Evolutionary conservation across 2,888 invertebrate species (phyloP), one percentile per base, ranked within the genome.

Genomic region (Calameuta filiformis): DNA sequence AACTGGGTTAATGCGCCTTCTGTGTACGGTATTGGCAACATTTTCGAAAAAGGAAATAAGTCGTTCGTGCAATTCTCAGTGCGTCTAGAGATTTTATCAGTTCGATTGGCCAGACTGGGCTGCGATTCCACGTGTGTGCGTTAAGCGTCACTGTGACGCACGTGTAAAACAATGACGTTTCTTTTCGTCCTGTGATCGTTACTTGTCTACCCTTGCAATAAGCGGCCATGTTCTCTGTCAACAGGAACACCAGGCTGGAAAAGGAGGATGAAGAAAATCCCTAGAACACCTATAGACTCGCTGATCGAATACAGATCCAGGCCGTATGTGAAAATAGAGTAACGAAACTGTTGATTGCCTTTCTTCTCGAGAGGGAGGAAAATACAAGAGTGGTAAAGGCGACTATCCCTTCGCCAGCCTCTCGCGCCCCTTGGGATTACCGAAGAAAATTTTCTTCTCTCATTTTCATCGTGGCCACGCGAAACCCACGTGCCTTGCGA

Each of bases 191-290:
- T 76, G 76, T 80, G 76, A 77, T 74, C 33, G 78, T 77, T 79
- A 82, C 82, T 81, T 79, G 80, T 80, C 79, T 77, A 78, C 76
- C 75, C 75, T 78, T 79, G 77, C 77, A 74, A 79, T 76, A 78
- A 80, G 71, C 76, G 2, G 40, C 40, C 40, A 40, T 15, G 15
- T 1, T 40, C 15, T 6, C 4, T 15, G 15, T 15, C 15, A 15
- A 40, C 40, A 40, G 40, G 15, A 15, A 40, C 2, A 40, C 1
- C 15, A 40, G 40, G 40, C 1, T 40, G 40, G 15, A 4, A 40
- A 40, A 40, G 15, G 15, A 15, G 40, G 15, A 40, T 1, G 15
- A 40, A 40, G 40, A 40, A 40, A 40, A 40, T 40, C 40, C 40
- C 40, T 40, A 40, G 40, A 15, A 40, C 3, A 15, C 11, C 30